A percentile compares a stretch with the other conserved stretches of the same genome.
Evolutionary conservation across 2,797 vertebrate genomes (phyloP).

Genomic region (Okamejei kenojei): DNA sequence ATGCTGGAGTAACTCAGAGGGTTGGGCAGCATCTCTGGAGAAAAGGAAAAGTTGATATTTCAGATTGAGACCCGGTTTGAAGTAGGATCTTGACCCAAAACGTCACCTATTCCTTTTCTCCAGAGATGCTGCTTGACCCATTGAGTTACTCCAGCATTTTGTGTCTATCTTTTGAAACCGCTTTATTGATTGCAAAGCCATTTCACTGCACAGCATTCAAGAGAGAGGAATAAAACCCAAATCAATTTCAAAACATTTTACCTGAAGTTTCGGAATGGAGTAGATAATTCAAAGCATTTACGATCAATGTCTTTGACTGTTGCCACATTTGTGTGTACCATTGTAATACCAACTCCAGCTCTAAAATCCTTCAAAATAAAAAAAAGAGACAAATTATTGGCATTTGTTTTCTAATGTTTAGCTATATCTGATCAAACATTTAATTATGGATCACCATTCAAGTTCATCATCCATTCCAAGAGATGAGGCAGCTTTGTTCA

Average conservation of each 20-base stretch:
- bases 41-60: no score
- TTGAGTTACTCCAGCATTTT: no score
- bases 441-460: no score
- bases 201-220: conserved; percentile 49
- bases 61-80: no score
- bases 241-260: conserved; percentile 49
- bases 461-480: neutral
- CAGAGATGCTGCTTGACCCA: no score
- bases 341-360: conserved; percentile 73
- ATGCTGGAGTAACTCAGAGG: no score
- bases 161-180: neutral
- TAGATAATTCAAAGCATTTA: conserved; percentile 84
- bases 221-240: neutral
- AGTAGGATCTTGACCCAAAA: no score
- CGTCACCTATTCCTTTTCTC: no score
- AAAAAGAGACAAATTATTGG: conserved; percentile 1
- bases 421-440: no score
- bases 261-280: conserved; percentile 91
- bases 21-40: no score
- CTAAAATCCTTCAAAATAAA: conserved; percentile 70
- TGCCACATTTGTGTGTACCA: conserved; percentile 80
- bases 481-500: neutral
- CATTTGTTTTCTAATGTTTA: neutral
- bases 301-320: conserved; percentile 78
- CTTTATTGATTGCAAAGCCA: neutral